Evolutionary conservation across 2,888 invertebrate species (phyloP).

Genomic region (Lithophane leautieri): DNA sequence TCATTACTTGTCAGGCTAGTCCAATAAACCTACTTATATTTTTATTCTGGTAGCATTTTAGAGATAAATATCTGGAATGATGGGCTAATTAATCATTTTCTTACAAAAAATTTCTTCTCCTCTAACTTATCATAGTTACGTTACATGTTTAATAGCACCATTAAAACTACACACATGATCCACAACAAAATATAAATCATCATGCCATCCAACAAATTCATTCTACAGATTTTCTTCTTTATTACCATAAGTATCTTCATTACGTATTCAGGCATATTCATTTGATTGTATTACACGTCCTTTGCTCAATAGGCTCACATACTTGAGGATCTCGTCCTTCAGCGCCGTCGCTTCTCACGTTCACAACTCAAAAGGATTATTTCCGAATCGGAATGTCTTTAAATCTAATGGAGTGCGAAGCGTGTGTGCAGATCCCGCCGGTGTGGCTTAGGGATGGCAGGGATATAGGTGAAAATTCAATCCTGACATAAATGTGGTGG

Average conservation of each 20-base stretch:
- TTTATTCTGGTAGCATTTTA: background rate
- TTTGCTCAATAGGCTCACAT: constrained; percentile 57
- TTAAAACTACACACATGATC: constrained; percentile 2
- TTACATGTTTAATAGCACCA: background rate
- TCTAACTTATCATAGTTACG: background rate
- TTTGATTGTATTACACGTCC: constrained; percentile 56
- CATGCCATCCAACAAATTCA: constrained; percentile 33
- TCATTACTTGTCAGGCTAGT: background rate
- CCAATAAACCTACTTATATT: background rate
- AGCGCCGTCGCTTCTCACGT: constrained; percentile 62
- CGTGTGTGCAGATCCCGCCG: constrained; percentile 62
- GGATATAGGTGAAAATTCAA: background rate
- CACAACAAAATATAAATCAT: constrained; percentile 34
- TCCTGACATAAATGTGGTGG: constrained; percentile 15
- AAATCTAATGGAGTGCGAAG: constrained; percentile 73
- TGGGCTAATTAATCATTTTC: background rate
- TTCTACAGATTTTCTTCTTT: constrained; percentile 45
- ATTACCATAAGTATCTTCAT: constrained; percentile 41
- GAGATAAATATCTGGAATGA: background rate
- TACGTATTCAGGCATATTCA: constrained; percentile 53
- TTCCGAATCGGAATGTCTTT: constrained; percentile 71
- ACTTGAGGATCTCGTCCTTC: constrained; percentile 62
- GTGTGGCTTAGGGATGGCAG: constrained; percentile 56
- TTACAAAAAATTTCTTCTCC: background rate
- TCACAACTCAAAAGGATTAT: constrained; percentile 70